phyloP scores from a whole-genome alignment of 1,140 invertebrate genomes.

The Penaeus chinensis region DNA sequence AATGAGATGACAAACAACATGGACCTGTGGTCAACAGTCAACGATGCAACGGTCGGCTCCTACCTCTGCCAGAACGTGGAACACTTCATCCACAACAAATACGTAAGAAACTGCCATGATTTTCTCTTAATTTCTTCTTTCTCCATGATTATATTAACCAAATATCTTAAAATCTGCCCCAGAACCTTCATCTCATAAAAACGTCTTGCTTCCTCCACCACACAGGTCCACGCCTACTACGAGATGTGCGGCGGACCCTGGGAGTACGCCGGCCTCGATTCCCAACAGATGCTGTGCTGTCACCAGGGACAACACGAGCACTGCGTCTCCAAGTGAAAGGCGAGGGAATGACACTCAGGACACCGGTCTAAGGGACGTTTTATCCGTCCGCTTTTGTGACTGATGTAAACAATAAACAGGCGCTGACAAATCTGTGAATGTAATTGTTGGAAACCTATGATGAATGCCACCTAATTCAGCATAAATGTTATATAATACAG shows the following conservation, averaged over 20 bases:
- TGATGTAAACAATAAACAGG: no score
- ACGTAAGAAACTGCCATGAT: slow-evolving; percentile 10
- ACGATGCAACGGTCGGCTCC: slow-evolving; percentile 22
- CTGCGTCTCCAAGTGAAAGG: slow-evolving; percentile 4
- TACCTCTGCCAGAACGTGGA: slow-evolving; percentile 35
- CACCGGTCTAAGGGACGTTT: neutral
- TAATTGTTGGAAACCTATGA: no score
- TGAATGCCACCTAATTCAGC: no score
- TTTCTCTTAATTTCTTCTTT: neutral
- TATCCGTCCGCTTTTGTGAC: no score
- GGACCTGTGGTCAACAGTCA: slow-evolving; percentile 37
- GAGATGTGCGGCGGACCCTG: slow-evolving; percentile 49
- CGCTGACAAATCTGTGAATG: no score
- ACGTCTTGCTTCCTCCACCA: neutral
- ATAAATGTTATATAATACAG: no score
- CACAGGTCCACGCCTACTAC: slow-evolving; percentile 46
- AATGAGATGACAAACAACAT: slow-evolving; percentile 45
- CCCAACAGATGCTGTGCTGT: slow-evolving; percentile 43
- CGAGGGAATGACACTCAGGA: neutral
- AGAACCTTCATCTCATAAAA: neutral
- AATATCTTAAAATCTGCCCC: neutral
- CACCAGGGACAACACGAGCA: slow-evolving; percentile 21
- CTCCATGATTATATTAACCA: neutral
- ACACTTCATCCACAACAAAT: slow-evolving; percentile 35
- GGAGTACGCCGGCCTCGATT: slow-evolving; percentile 47